These are phyloP conservation scores for Agriopis marginaria DNA, from an alignment of 2,888 invertebrate species.

Conservation along the genomic window DNA sequence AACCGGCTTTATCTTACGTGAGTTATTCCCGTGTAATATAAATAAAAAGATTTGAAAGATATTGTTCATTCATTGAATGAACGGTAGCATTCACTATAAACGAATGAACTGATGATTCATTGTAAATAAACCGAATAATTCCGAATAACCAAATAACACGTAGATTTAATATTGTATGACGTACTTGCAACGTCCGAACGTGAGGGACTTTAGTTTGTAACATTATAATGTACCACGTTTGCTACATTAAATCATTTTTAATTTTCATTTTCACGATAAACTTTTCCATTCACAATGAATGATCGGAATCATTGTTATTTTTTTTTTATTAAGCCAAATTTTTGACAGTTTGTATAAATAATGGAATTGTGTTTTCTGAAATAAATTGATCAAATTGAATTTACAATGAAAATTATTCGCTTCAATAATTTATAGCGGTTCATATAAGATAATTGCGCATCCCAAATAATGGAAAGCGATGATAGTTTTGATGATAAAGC, in stretches of 20 bases:
- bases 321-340: background rate
- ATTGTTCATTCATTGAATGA: slow-evolving; percentile 8
- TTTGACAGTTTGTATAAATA: too few relatives aligned
- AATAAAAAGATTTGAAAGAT: too few relatives aligned
- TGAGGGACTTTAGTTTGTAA: too few relatives aligned
- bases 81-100: background rate
- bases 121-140: background rate
- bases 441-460: background rate
- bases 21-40: too few relatives aligned
- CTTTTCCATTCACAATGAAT: background rate
- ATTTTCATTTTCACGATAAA: slow-evolving; percentile 7
- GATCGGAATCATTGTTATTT: background rate
- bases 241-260: too few relatives aligned
- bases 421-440: too few relatives aligned
- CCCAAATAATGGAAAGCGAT: slow-evolving; percentile 21
- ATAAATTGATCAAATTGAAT: background rate
- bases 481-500: slow-evolving; percentile 9
- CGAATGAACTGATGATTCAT: background rate
- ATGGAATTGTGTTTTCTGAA: too few relatives aligned
- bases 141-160: too few relatives aligned
- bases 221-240: too few relatives aligned
- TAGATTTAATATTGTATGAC: too few relatives aligned
- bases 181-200: too few relatives aligned
- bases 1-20: too few relatives aligned
- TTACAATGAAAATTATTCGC: background rate